Evolutionary conservation across 2,113 vertebrate species (phyloP).

Genomic region (Dinomys branickii): DNA sequence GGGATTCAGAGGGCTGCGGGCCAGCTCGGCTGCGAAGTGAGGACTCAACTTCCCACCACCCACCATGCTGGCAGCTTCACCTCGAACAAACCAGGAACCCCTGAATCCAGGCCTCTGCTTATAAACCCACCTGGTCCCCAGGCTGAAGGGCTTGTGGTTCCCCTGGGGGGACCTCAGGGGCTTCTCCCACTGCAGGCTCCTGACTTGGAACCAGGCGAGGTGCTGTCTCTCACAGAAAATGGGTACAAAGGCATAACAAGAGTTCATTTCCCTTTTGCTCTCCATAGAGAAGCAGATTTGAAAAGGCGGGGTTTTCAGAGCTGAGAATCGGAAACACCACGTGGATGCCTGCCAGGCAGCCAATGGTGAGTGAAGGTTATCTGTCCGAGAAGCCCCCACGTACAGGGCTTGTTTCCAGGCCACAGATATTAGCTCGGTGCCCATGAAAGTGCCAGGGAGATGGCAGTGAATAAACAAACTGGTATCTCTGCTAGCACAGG

Average conservation of each 20-base stretch:
- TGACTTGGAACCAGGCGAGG: not conserved
- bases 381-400: not conserved
- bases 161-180: too few species aligned
- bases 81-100: accelerated
- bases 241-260: not conserved
- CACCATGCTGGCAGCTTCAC: accelerated
- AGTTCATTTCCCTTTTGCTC: not conserved
- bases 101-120: not conserved
- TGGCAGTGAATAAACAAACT: not conserved
- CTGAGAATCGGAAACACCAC: constrained; percentile 23
- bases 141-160: not conserved
- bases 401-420: not conserved
- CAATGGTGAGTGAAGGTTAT: not conserved
- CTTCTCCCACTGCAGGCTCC: not conserved
- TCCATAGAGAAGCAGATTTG: constrained; percentile 60
- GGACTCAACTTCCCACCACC: not conserved
- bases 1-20: not conserved
- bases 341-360: not conserved
- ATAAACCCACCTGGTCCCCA: not conserved
- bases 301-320: not conserved
- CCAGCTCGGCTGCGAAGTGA: not conserved
- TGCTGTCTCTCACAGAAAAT: not conserved
- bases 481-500: not conserved
- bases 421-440: not conserved
- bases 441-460: not conserved